These are phyloP conservation scores for Mizuhopecten yessoensis DNA, from an alignment of 1,140 invertebrate species.

Conservation along the genomic window DNA sequence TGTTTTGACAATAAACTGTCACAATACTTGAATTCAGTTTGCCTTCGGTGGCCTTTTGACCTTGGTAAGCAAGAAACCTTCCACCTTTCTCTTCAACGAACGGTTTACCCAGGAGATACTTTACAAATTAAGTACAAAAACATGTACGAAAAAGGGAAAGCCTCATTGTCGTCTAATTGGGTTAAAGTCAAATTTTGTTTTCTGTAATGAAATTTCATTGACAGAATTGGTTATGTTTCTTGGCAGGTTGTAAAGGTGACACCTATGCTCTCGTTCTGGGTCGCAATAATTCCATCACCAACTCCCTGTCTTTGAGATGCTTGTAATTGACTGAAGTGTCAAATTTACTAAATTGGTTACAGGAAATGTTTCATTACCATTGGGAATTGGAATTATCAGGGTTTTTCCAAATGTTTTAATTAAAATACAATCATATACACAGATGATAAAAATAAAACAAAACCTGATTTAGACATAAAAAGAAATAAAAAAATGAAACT, in stretches of 20 bases:
- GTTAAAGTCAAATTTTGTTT: background rate
- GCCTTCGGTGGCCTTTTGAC: conserved; percentile 2
- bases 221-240: conserved; percentile 16
- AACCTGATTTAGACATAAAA: too few species aligned
- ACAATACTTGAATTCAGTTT: background rate
- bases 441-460: too few species aligned
- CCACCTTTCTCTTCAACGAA: background rate
- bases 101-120: background rate
- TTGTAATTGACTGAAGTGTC: background rate
- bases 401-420: background rate
- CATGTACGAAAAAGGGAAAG: background rate
- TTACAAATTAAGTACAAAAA: conserved; percentile 11
- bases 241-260: background rate
- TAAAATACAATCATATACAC: background rate
- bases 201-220: background rate
- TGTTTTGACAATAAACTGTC: background rate
- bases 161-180: background rate
- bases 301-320: background rate
- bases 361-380: background rate
- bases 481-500: too few species aligned
- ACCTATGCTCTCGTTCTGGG: background rate
- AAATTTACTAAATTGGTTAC: background rate
- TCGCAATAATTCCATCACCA: background rate
- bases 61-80: conserved; percentile 32
- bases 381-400: background rate